Evolutionary conservation across 2,888 invertebrate species (phyloP).

Genomic region (Diarsia mendica): DNA sequence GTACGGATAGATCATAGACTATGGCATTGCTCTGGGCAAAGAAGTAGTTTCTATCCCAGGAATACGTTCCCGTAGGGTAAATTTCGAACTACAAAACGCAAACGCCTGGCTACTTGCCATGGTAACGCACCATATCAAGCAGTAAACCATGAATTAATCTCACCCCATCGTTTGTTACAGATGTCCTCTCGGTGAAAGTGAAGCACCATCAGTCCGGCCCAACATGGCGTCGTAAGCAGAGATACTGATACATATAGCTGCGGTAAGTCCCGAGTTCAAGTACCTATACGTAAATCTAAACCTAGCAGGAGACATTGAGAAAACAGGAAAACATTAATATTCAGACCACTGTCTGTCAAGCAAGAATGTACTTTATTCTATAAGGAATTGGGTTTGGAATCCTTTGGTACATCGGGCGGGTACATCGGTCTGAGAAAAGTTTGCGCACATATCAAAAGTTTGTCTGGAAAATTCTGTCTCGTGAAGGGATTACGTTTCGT

Average conservation of each 20-base stretch:
- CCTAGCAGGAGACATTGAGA: constrained; percentile 48
- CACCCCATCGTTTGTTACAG: constrained; percentile 74
- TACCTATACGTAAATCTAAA: constrained; percentile 35
- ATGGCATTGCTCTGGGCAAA: background rate
- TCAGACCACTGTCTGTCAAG: constrained; percentile 12
- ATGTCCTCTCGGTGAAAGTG: constrained; percentile 81
- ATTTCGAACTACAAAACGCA: background rate
- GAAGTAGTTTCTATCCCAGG: background rate
- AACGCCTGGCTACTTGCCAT: background rate
- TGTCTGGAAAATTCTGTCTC: constrained; percentile 51
- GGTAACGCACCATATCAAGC: background rate
- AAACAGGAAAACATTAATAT: constrained; percentile 46
- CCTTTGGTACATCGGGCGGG: background rate
- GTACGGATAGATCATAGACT: background rate
- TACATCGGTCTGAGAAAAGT: constrained; percentile 44
- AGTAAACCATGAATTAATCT: constrained; percentile 38
- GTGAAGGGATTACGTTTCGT: constrained; percentile 39
- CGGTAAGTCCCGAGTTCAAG: constrained; percentile 72
- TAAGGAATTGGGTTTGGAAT: background rate
- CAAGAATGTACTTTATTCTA: constrained; percentile 6
- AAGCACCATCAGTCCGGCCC: constrained; percentile 65
- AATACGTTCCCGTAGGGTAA: background rate
- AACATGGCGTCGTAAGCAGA: constrained; percentile 79
- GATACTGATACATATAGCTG: constrained; percentile 68
- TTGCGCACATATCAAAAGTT: constrained; percentile 53